Conservation (phyloP, 2,113 vertebrate species). For the Oxygymnocypris stewartii region DNA sequence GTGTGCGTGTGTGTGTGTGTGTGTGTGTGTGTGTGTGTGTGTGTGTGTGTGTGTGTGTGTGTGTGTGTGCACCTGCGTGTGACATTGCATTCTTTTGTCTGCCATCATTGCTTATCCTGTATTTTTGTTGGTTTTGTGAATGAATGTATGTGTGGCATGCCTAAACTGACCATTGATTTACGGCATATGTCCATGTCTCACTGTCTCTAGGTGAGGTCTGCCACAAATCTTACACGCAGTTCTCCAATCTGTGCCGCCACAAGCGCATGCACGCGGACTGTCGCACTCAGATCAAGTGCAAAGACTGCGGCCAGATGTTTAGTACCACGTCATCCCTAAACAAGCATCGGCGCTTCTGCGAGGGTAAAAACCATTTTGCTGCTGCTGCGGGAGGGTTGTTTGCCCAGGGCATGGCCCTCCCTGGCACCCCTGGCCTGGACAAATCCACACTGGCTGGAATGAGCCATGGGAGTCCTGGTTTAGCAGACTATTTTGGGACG, state of each 20-base stretch:
- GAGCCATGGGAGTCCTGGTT: slow-evolving; percentile 89
- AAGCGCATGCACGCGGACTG: slow-evolving; percentile 99
- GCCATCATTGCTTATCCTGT: slow-evolving; percentile 26
- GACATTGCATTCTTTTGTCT: slow-evolving; percentile 11
- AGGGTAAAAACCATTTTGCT: slow-evolving; percentile 99
- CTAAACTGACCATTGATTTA: neutral
- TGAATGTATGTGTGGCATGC: neutral
- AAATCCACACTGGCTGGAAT: slow-evolving; percentile 92
- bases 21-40: slow-evolving; percentile 83
- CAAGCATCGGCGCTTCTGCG: slow-evolving; percentile 99
- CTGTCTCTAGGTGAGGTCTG: slow-evolving; percentile 94
- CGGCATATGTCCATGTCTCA: slow-evolving; percentile 82
- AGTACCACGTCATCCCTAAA: slow-evolving; percentile 99
- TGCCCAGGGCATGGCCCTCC: slow-evolving; percentile 94
- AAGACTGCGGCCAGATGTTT: slow-evolving; percentile 99
- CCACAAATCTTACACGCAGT: slow-evolving; percentile 99
- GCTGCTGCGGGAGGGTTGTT: slow-evolving; percentile 92
- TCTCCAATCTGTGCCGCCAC: slow-evolving; percentile 99
- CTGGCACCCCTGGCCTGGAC: slow-evolving; percentile 91
- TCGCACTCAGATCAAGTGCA: slow-evolving; percentile 99
- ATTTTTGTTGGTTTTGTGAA: slow-evolving; percentile 14
- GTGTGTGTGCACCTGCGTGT: slow-evolving; percentile 63
- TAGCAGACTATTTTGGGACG: slow-evolving; percentile 98
- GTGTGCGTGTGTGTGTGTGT: slow-evolving; percentile 79
- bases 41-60: slow-evolving; percentile 84